Base-by-base conservation (phyloP, 2,797 vertebrate genomes). In the Xenops minutus region DNA sequence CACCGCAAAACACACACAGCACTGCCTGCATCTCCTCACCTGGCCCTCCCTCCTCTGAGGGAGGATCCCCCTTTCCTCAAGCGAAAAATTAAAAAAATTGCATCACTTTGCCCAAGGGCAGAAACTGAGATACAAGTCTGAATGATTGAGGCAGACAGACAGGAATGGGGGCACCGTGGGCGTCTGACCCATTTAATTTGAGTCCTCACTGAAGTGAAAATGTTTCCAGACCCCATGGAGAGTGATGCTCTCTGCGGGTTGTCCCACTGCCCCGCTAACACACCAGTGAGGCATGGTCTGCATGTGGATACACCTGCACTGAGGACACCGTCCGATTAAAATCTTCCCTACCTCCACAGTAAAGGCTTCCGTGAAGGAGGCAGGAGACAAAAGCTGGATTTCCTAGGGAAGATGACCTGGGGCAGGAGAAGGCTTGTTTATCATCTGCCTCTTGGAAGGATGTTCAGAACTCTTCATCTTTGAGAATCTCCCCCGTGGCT, bases 251-350 rank as follows among this genome's bases (percentile, higher is more conserved):
- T 46, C 48, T 22, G 46, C 27, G 23, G 29, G 54, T 3, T 2
- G 0, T 14, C 71, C 12, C 26, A 39, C 52, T 41, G 44, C 44
- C 49, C 14, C 1, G 0, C 14, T 4, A 7, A 7, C 2, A 0
- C 17, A 20, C 18, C 1, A 3, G 1, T 4, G 34, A 67, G 12
- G 29, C n/a, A 30, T 0, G 0, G 18, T 19, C 11, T 37, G 5
- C 10, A 1, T 4, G 10, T 3, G 19, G 68, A 32, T 48, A 9
- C 1, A 1, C 44, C 12, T 1, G 2, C 41, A 6, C 0, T 8
- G 23, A 48, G 69, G 58, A 55, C 75, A 34, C 20, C 2, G 2
- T 3, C 24, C 2, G 1, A 44, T 43, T 34, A 27, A 44, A 61
- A 64, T 34, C 37, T 64, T 32, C 39, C n/a, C 55, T n/a, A 5